Evolutionary conservation across 2,888 invertebrate species (phyloP).

Genomic region (Linnaemya vulpina): DNA sequence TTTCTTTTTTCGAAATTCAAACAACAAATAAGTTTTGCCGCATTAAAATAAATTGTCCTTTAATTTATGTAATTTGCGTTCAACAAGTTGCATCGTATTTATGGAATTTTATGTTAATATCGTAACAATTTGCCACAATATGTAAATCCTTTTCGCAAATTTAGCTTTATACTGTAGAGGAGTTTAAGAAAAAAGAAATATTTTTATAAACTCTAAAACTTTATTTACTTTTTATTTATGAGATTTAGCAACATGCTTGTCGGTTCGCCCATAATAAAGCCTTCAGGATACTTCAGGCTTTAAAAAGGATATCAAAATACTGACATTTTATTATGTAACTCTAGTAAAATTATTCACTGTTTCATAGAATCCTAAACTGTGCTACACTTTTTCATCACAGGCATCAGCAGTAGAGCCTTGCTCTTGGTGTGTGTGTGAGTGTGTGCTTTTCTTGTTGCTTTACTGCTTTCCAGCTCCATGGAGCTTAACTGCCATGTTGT

Average conservation of each 20-base stretch:
- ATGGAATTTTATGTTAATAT: conserved; percentile 64
- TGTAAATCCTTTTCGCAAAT: conserved; percentile 69
- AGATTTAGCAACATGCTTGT: conserved; percentile 42
- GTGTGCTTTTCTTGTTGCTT: conserved; percentile 28
- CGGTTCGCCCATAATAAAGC: conserved; percentile 60
- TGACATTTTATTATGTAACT: conserved; percentile 65
- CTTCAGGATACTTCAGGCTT: conserved; percentile 67
- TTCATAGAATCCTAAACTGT: conserved; percentile 5
- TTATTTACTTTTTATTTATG: conserved; percentile 70
- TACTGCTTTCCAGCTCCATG: conserved; percentile 54
- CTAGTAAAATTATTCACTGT: conserved; percentile 60
- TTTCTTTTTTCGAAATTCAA: no score
- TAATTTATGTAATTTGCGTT: neutral
- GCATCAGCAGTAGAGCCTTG: conserved; percentile 46
- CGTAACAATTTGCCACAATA: conserved; percentile 69
- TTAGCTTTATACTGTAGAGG: conserved; percentile 52
- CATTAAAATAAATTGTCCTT: conserved; percentile 32
- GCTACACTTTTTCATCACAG: conserved; percentile 62
- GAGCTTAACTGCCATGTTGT: conserved; percentile 57
- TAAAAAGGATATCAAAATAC: conserved; percentile 65
- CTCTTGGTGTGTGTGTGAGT: neutral
- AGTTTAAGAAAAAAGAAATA: neutral
- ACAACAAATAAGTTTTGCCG: neutral
- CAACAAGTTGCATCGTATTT: conserved; percentile 51
- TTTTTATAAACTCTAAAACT: conserved; percentile 48